Evolutionary conservation across 2,888 invertebrate species (phyloP).

Genomic region (Eledona agricola): DNA sequence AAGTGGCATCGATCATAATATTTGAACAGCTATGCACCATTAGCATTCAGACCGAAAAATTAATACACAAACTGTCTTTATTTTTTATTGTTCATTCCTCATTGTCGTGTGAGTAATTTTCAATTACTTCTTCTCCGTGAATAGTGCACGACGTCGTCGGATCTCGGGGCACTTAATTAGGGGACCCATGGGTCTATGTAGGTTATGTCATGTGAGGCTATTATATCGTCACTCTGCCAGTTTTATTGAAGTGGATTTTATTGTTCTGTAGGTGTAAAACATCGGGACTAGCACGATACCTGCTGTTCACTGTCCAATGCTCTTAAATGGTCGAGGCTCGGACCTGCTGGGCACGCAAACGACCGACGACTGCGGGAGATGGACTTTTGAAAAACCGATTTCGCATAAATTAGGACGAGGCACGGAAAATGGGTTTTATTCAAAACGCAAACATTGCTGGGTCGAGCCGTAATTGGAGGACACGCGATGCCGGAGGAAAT

Average conservation of each 20-base stretch:
- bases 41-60: neutral
- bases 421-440: too few species aligned
- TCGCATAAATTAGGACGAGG: constrained; percentile 20
- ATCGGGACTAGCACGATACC: constrained; percentile 50
- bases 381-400: constrained; percentile 27
- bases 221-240: constrained; percentile 44
- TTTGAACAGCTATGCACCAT: neutral
- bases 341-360: constrained; percentile 39
- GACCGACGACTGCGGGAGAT: constrained; percentile 20
- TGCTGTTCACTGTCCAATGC: constrained; percentile 46
- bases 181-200: constrained; percentile 19
- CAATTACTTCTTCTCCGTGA: constrained; percentile 37
- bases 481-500: too few species aligned
- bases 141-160: constrained; percentile 30
- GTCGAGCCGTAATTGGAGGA: too few species aligned
- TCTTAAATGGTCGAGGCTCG: constrained; percentile 34
- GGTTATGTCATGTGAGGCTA: constrained; percentile 33
- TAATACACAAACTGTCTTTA: too few species aligned
- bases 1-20: constrained; percentile 7
- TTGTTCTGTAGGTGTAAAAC: constrained; percentile 59
- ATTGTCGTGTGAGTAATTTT: constrained; percentile 31
- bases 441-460: too few species aligned
- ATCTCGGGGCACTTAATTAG: constrained; percentile 24
- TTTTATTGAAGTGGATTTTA: constrained; percentile 58
- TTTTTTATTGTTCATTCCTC: too few species aligned